These are phyloP conservation scores for Axinella damicornis DNA, from an alignment of 37 sponge, comb jelly and placozoan species.

Conservation along the genomic window DNA sequence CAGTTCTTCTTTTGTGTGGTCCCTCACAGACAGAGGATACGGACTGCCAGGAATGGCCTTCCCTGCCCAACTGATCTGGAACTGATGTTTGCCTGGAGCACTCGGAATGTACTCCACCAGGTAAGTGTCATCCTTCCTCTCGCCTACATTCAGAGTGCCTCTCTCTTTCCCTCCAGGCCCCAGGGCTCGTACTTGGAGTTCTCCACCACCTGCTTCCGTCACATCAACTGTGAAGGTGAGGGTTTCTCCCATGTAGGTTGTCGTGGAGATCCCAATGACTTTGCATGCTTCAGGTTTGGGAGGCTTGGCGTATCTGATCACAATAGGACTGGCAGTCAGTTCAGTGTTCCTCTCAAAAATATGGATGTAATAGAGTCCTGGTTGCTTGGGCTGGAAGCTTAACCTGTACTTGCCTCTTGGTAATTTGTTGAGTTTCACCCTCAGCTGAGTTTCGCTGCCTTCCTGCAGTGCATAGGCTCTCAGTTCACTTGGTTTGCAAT, in stretches of 20 bases:
- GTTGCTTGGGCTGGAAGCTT: conserved; percentile 41
- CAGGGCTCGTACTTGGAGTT: conserved; percentile 20
- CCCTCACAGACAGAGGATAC: conserved; percentile 22
- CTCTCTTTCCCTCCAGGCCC: conserved; percentile 15
- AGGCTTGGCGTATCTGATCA: conserved; percentile 60
- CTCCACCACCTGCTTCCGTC: conserved; percentile 58
- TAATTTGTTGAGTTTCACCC: conserved; percentile 62
- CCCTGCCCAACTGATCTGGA: conserved; percentile 38
- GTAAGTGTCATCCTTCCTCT: background rate
- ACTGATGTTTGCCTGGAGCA: conserved; percentile 1
- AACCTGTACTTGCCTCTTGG: conserved; percentile 33
- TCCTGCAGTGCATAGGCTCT: conserved; percentile 32
- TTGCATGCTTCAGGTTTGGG: conserved; percentile 50
- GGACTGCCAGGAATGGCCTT: conserved; percentile 69
- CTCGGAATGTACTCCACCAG: background rate
- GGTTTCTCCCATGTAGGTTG: conserved; percentile 29
- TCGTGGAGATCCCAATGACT: conserved; percentile 15
- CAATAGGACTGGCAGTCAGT: conserved; percentile 67
- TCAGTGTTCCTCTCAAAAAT: conserved; percentile 57
- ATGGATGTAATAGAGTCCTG: conserved; percentile 57
- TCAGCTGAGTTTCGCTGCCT: conserved; percentile 37
- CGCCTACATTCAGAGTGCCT: conserved; percentile 15
- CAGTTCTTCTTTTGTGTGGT: conserved; percentile 7
- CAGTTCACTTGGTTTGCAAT: conserved; percentile 48
- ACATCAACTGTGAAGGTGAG: conserved; percentile 58